Conservation (phyloP, 2,888 invertebrate species). For the Hydropsyche betteni region DNA sequence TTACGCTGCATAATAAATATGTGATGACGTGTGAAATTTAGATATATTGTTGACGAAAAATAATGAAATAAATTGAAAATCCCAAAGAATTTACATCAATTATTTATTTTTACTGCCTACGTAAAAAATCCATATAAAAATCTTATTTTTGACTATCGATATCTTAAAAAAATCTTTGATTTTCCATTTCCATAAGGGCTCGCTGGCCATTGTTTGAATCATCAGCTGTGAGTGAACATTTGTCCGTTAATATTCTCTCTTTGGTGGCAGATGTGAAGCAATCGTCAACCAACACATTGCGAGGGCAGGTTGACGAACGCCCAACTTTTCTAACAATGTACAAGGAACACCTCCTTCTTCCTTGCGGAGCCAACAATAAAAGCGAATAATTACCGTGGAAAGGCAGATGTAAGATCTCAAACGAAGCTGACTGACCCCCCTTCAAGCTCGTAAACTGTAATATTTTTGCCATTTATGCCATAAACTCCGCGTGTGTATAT, state of each 20-base stretch:
- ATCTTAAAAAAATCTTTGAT: background rate
- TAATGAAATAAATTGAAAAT: too few species aligned
- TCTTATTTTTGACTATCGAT: background rate
- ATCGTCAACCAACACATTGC: conserved; percentile 15
- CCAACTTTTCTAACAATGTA: conserved; percentile 35
- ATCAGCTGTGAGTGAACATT: conserved; percentile 23
- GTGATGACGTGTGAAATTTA: too few species aligned
- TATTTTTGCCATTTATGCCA: conserved; percentile 2
- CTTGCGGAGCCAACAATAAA: conserved; percentile 39
- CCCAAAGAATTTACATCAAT: too few species aligned
- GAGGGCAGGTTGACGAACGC: conserved; percentile 25
- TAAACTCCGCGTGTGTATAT: too few species aligned
- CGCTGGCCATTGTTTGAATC: conserved; percentile 23
- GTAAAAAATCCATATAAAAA: background rate
- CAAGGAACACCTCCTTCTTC: conserved; percentile 35
- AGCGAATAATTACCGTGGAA: conserved; percentile 34
- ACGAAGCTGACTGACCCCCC: conserved; percentile 3
- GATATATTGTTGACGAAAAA: too few species aligned
- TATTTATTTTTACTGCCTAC: background rate
- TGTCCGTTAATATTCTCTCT: conserved; percentile 2
- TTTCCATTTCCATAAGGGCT: too few species aligned
- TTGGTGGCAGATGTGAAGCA: conserved; percentile 38
- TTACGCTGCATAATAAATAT: too few species aligned
- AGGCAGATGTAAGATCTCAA: conserved; percentile 45
- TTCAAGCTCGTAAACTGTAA: background rate